Conservation (phyloP, 1,140 invertebrate species). For the Steinernema feltiae region DNA sequence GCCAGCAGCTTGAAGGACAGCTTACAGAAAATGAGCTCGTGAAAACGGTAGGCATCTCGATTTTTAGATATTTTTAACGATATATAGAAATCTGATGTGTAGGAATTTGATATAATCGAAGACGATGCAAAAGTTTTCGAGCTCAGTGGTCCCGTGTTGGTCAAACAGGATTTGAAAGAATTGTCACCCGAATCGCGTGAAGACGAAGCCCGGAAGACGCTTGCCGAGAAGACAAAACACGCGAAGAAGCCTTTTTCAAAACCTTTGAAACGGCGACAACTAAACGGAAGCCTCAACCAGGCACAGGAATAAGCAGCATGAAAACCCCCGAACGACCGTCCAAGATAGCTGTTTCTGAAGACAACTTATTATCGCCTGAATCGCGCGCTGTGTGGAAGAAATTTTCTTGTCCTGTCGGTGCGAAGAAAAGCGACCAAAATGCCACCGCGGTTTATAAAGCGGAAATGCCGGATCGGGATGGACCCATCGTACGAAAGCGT, state of each 20-base stretch:
- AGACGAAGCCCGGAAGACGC: too few species aligned
- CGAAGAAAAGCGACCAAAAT: neutral
- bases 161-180: constrained; percentile 86
- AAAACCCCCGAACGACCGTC: neutral
- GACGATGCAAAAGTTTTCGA: constrained; percentile 82
- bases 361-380: neutral
- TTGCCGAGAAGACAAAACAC: too few species aligned
- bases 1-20: constrained; percentile 54
- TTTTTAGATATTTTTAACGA: neutral
- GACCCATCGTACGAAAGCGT: neutral
- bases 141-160: constrained; percentile 83
- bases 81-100: neutral
- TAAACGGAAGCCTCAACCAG: too few species aligned
- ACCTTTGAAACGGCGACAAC: too few species aligned
- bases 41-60: constrained; percentile 50
- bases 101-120: constrained; percentile 78
- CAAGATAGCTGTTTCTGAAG: neutral
- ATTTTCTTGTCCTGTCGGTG: neutral
- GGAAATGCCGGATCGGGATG: neutral
- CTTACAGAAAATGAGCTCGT: constrained; percentile 57
- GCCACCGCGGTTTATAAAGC: neutral
- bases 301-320: too few species aligned
- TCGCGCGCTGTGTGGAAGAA: neutral
- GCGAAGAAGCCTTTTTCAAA: too few species aligned
- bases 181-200: too few species aligned